A percentile compares a stretch with the other conserved stretches of the same genome.
Evolutionary conservation across 2,113 vertebrate genomes (phyloP).

Genomic region (Daphoenositta chrysoptera): DNA sequence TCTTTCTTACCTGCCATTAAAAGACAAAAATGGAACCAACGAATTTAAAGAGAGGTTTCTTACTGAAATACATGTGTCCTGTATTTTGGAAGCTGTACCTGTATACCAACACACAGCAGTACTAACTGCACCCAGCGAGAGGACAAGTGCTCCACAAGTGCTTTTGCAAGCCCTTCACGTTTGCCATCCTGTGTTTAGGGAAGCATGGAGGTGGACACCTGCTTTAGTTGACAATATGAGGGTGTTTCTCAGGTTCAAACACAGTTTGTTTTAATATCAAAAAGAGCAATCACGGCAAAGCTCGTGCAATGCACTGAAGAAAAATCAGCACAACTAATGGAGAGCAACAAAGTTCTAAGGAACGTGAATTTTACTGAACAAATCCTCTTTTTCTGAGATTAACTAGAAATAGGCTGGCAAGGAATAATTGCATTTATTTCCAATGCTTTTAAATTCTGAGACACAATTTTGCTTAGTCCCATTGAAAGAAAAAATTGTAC

Average conservation of each 20-base stretch:
- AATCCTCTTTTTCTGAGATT: not conserved
- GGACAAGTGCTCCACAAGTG: not conserved
- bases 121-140: not conserved
- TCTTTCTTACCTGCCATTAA: constrained; percentile 81
- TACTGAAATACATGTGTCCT: not conserved
- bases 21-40: not conserved
- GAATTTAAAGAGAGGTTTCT: not conserved
- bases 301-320: not conserved
- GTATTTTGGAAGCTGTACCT: not conserved
- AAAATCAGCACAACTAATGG: not conserved
- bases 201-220: not conserved
- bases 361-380: not conserved
- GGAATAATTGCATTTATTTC: not conserved
- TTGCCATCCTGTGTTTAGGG: not conserved
- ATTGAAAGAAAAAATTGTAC: not conserved
- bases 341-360: not conserved
- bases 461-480: not conserved
- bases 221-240: not conserved
- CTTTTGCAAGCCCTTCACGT: not conserved
- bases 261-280: not conserved
- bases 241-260: not conserved
- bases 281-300: not conserved
- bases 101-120: not conserved
- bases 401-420: not conserved
- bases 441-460: not conserved